Conservation (phyloP, 2,113 vertebrate species). For the Cynocephalus volans region DNA sequence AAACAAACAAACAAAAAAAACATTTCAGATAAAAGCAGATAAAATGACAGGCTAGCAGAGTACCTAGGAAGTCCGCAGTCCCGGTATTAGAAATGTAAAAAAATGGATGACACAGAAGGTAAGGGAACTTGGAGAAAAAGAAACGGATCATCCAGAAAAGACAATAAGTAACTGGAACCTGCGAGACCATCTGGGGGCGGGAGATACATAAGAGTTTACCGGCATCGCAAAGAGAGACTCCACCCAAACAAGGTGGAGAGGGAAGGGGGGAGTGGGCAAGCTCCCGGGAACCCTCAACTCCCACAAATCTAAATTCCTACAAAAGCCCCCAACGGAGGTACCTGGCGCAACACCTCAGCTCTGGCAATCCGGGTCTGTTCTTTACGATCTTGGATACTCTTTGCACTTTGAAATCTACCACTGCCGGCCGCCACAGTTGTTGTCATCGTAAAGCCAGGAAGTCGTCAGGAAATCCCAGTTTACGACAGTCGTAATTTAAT, state of each 20-base stretch:
- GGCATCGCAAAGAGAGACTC: not conserved
- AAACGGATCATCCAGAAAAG: not conserved
- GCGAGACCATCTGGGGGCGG: not conserved
- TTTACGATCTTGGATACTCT: constrained; percentile 88
- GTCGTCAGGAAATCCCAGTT: not conserved
- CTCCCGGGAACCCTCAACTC: not conserved
- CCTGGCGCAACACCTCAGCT: constrained; percentile 91
- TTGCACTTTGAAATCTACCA: constrained; percentile 89
- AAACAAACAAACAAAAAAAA: not conserved
- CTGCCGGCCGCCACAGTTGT: constrained; percentile 90
- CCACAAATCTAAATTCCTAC: not conserved
- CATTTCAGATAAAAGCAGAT: not conserved
- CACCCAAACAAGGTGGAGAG: not conserved
- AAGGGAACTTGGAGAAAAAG: not conserved
- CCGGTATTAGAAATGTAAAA: not conserved
- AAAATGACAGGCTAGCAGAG: too few species aligned
- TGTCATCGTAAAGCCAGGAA: constrained; percentile 55
- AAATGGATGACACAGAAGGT: not conserved
- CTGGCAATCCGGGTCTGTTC: constrained; percentile 88
- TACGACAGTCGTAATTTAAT: constrained; percentile 79
- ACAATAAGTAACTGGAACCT: not conserved
- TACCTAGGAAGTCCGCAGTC: not conserved
- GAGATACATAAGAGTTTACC: not conserved
- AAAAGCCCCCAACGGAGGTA: constrained; percentile 70
- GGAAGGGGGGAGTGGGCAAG: rapidly evolving